phyloP scores from a whole-genome alignment of 1,140 invertebrate genomes.

The Macrotrachela quadricornifera region DNA sequence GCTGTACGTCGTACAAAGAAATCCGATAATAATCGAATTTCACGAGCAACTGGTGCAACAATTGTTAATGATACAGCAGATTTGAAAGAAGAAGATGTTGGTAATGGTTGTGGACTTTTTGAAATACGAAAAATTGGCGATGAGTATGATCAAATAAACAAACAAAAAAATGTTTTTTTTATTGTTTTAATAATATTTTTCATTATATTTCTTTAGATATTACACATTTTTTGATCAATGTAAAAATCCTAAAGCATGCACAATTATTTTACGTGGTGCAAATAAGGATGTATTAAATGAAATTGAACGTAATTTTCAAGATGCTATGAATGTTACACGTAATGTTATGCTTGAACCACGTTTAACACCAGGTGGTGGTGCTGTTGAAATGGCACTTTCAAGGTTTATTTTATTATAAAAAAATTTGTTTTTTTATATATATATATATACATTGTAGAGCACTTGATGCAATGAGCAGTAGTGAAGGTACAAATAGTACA shows the following conservation, averaged over 20 bases:
- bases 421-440: too few relatives aligned
- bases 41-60: conserved; percentile 80
- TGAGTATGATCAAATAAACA: conserved; percentile 24
- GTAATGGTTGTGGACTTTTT: conserved; percentile 75
- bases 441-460: too few relatives aligned
- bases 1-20: conserved; percentile 75
- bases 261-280: conserved; percentile 77
- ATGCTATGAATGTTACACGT: conserved; percentile 82
- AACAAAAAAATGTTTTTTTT: background rate
- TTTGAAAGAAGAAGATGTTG: conserved; percentile 78
- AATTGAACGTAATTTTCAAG: conserved; percentile 89
- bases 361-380: conserved; percentile 61
- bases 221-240: conserved; percentile 86
- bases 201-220: conserved; percentile 41
- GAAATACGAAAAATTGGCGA: conserved; percentile 73
- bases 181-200: too few relatives aligned
- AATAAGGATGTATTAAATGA: conserved; percentile 94
- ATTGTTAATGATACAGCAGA: conserved; percentile 91
- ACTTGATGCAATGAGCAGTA: too few relatives aligned
- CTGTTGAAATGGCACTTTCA: conserved; percentile 79
- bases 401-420: conserved; percentile 33
- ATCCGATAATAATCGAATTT: conserved; percentile 86
- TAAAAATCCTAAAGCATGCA: conserved; percentile 87
- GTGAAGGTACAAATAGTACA: too few relatives aligned
- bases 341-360: conserved; percentile 65